A percentile compares a stretch with the other conserved stretches of the same genome.
These are phyloP conservation scores for Oryzias javanicus DNA, from an alignment of 2,113 vertebrate species.

Conservation along the genomic window DNA sequence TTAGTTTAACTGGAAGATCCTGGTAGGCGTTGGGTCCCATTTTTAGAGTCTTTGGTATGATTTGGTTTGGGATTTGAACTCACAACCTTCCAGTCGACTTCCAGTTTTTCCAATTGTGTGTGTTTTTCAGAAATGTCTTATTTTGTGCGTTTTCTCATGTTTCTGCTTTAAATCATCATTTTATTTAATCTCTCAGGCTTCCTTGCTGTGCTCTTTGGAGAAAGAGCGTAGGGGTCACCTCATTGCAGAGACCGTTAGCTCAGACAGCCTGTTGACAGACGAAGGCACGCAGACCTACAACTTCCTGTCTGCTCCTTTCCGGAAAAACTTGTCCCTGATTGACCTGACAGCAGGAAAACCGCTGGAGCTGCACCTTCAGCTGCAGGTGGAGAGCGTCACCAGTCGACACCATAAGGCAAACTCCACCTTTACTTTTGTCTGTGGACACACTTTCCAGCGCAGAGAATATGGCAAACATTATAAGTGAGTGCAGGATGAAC, in stretches of 20 bases:
- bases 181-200: conserved; percentile 62
- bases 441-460: conserved; percentile 87
- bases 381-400: conserved; percentile 86
- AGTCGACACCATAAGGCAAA: conserved; percentile 89
- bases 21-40: no score
- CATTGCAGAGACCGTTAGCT: conserved; percentile 83
- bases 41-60: no score
- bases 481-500: conserved; percentile 48
- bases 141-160: no score
- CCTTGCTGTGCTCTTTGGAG: conserved; percentile 90
- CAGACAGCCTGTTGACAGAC: conserved; percentile 83
- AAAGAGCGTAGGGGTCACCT: conserved; percentile 88
- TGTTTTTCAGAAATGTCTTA: no score
- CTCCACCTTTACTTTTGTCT: conserved; percentile 90
- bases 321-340: conserved; percentile 74
- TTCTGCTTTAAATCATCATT: background rate
- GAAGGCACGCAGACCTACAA: conserved; percentile 91
- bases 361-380: conserved; percentile 83
- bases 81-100: no score
- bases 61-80: no score
- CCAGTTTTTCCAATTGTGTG: no score
- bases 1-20: no score
- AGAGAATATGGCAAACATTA: conserved; percentile 90
- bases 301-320: conserved; percentile 85
- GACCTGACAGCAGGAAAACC: conserved; percentile 74